A percentile compares a stretch with the other conserved stretches of the same genome.
Conservation (phyloP, 2,797 vertebrate genomes). For the Cryptoblepharus egeriae region DNA sequence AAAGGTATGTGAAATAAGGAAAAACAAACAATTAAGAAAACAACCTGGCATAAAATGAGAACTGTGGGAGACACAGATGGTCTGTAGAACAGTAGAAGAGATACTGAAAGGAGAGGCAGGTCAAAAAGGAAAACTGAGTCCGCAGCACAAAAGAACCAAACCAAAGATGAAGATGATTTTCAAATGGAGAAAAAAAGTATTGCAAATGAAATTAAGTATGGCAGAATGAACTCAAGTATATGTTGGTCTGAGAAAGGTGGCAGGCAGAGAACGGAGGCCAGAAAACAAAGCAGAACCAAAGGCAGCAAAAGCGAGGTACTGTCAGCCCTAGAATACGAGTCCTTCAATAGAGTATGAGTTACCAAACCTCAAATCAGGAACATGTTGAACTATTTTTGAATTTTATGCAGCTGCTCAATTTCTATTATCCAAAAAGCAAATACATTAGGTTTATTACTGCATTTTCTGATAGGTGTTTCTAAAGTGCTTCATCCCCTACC, state of each 20-base stretch:
- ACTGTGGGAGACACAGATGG: neutral
- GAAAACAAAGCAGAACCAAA: constrained; percentile 10
- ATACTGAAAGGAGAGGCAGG: constrained; percentile 39
- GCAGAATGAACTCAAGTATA: constrained; percentile 42
- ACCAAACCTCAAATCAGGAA: rapidly evolving
- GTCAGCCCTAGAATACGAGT: constrained; percentile 42
- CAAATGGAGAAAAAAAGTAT: constrained; percentile 45
- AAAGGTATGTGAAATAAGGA: constrained; percentile 6
- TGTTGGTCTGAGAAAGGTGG: neutral
- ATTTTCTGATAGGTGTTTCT: neutral
- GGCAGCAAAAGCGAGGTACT: constrained; percentile 22
- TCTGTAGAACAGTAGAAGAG: neutral
- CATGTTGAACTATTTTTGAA: neutral
- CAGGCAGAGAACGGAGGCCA: neutral
- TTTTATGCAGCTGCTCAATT: neutral
- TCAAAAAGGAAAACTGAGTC: constrained; percentile 13
- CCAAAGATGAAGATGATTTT: constrained; percentile 51
- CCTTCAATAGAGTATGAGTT: neutral
- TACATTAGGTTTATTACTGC: neutral
- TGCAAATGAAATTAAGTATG: constrained; percentile 22
- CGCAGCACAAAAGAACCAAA: constrained; percentile 32
- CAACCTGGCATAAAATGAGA: neutral
- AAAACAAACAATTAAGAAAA: constrained; percentile 1
- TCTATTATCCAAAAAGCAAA: neutral
- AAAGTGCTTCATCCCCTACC: constrained; percentile 33